Evolutionary conservation across 2,888 invertebrate genomes (phyloP).

Genomic region (Oligia strigilis): DNA sequence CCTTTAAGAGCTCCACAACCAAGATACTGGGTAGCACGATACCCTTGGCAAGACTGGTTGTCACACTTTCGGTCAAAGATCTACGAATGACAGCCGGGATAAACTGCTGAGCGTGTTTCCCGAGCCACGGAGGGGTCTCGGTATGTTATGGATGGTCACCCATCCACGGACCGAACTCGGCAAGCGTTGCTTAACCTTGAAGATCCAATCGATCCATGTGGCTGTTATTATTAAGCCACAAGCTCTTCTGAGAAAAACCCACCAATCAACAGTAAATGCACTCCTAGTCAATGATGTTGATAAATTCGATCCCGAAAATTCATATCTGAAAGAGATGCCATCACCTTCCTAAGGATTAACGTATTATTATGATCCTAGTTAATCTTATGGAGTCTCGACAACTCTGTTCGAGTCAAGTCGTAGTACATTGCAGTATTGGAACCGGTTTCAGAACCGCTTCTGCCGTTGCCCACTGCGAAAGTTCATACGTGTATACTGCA

Average conservation of each 20-base stretch:
- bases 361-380: slow-evolving; percentile 29
- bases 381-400: slow-evolving; percentile 65
- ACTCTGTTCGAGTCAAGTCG: slow-evolving; percentile 71
- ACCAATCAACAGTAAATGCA: not conserved
- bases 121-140: not conserved
- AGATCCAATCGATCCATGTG: not conserved
- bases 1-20: no score
- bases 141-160: not conserved
- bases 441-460: slow-evolving; percentile 83
- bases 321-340: not conserved
- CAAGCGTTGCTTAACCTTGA: not conserved
- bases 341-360: not conserved
- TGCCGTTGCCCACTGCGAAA: slow-evolving; percentile 82
- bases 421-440: slow-evolving; percentile 69
- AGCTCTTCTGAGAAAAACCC: not conserved
- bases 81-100: not conserved
- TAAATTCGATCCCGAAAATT: not conserved
- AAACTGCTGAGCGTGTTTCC: not conserved
- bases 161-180: not conserved
- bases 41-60: not conserved
- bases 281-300: not conserved
- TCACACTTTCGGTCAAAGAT: not conserved
- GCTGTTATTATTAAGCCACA: not conserved
- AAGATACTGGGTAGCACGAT: no score
- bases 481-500: slow-evolving; percentile 84